These are phyloP conservation scores for Salminus brasiliensis DNA, from an alignment of 2,113 vertebrate species.

Conservation along the genomic window DNA sequence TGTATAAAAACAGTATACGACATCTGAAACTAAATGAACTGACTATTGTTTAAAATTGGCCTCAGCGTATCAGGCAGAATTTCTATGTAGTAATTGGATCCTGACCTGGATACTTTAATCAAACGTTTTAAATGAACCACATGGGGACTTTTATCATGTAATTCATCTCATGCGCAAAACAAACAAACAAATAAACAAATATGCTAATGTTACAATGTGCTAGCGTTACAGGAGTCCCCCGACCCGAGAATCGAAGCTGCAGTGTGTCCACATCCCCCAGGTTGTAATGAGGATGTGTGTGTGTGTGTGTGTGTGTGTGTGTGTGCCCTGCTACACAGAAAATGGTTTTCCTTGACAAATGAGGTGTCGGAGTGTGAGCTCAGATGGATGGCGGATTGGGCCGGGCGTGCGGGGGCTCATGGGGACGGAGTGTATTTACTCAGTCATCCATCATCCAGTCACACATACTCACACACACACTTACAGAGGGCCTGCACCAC, in stretches of 20 bases:
- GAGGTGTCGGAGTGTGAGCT: conserved; percentile 60
- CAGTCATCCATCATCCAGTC: conserved; percentile 74
- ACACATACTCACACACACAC: conserved; percentile 65
- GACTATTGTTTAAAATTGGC: no score
- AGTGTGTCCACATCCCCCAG: not conserved
- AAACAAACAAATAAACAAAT: not conserved
- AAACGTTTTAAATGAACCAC: no score
- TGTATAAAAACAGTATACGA: no score
- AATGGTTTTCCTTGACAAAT: conserved; percentile 70
- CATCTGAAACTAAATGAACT: no score
- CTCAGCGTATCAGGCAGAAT: no score
- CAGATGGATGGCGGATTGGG: conserved; percentile 66
- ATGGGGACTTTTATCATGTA: no score
- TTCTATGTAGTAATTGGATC: no score
- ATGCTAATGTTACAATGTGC: not conserved
- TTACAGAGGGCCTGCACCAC: no score
- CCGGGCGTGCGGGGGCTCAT: conserved; percentile 63
- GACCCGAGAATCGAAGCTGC: not conserved
- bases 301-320: conserved; percentile 29
- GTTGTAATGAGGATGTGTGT: conserved; percentile 37
- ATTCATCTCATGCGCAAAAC: no score
- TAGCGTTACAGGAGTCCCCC: not conserved
- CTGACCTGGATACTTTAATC: no score
- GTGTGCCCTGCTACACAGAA: conserved; percentile 62
- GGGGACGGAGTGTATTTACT: conserved; percentile 67